A percentile compares a stretch with the other conserved stretches of the same genome.
phyloP scores from a whole-genome alignment of 2,888 invertebrate genomes.

The Crioceris asparagi region DNA sequence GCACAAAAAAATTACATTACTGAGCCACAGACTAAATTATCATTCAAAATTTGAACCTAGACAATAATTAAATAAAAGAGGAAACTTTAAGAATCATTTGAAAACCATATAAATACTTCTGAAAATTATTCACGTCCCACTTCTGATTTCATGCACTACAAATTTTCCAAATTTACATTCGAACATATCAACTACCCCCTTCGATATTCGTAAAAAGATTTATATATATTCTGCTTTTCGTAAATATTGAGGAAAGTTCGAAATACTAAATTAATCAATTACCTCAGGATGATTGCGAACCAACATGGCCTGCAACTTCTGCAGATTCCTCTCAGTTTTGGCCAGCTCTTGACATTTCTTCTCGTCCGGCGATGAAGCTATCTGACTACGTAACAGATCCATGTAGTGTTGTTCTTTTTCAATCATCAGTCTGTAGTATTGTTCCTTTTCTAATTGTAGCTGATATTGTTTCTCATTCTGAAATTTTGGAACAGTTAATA shows the following conservation, averaged over 20 bases:
- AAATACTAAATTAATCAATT: no score
- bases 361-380: constrained; percentile 40
- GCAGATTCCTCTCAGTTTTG: constrained; percentile 49
- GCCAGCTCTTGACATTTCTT: constrained; percentile 43
- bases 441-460: constrained; percentile 70
- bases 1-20: no score
- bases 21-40: no score
- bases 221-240: no score
- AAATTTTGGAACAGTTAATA: no score
- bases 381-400: constrained; percentile 62
- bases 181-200: no score
- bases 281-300: constrained; percentile 33
- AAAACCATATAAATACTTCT: no score
- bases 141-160: not conserved
- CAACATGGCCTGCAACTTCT: constrained; percentile 49
- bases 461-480: constrained; percentile 80
- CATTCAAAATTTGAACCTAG: no score
- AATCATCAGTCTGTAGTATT: constrained; percentile 81
- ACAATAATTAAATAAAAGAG: no score
- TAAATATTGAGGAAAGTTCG: no score
- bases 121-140: not conserved
- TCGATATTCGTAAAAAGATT: no score
- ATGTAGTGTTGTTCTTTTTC: constrained; percentile 78
- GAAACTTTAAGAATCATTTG: no score
- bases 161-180: not conserved